Evolutionary conservation across 2,113 vertebrate species (phyloP), one percentile per base, ranked within the genome.

Genomic region (Muscicapa adusta): DNA sequence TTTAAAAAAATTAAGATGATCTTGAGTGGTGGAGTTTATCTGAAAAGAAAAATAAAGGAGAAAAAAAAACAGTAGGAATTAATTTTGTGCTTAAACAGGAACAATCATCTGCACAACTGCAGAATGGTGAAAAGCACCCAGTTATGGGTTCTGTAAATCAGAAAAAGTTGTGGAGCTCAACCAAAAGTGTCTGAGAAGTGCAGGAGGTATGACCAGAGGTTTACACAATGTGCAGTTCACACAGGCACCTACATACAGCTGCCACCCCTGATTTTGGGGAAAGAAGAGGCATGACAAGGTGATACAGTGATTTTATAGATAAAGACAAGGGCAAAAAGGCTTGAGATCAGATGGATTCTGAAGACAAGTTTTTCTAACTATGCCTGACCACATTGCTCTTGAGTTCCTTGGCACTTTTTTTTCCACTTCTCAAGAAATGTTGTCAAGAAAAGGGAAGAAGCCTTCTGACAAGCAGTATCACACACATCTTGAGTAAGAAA

Each of bases 241-340:
- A 34, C 0, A 33, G 13, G 29, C 57, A 47, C 5, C 1, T 14
- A 25, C 40, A 3, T 3, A 28, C 1, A 5, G 14, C 34, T 78
- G 24, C 28, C 22, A 45, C 4, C 45, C 38, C 63, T 40, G 70
- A 61, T 68, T 31, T 7, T 8, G 28, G 36, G 33, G 24, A 61
- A 28, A 60, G 20, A 63, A 51, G 16, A 72, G 16, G 20, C 10
- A n/a, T 24, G 7, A 43, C 43, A 72, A 75, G 25, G 54, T 34
- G 42, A 24, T 34, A 31, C 14, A 70, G 28, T 14, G 11, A 45
- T 40, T 72, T 78, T 34, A 48, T 9, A 24, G 14, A 20, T 42
- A 48, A 43, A 63, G 61, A 66, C 26, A 60, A 62, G 5, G 5
- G 20, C 3, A 82, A 71, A 76, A 62, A 36, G 2, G 0, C 65